phyloP scores from a whole-genome alignment of 2,797 vertebrate genomes.

The Acridotheres tristis region DNA sequence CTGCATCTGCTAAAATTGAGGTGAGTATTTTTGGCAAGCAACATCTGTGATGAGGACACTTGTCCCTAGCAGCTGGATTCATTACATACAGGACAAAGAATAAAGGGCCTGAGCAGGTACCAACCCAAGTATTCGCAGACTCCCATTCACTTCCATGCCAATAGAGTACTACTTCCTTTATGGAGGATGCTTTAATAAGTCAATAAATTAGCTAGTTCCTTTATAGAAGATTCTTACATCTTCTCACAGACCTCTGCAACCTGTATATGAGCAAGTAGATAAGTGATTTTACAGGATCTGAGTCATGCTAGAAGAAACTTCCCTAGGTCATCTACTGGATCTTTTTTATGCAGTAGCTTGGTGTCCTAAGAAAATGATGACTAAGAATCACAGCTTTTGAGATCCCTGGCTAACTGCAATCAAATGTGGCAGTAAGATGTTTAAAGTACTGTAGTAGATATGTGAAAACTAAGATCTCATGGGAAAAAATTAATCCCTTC shows the following conservation, averaged over 20 bases:
- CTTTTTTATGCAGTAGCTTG: neutral
- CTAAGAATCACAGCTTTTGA: neutral
- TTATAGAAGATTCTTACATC: neutral
- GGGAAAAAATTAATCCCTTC: neutral
- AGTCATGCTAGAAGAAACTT: neutral
- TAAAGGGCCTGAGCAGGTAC: neutral
- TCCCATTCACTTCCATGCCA: neutral
- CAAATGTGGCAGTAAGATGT: neutral
- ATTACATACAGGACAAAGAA: neutral
- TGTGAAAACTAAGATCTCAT: neutral
- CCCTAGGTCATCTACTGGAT: neutral
- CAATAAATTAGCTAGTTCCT: neutral
- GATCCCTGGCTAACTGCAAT: neutral
- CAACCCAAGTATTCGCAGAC: neutral
- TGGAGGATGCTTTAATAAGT: neutral
- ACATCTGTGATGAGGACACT: neutral
- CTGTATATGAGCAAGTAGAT: neutral
- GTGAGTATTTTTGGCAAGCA: neutral
- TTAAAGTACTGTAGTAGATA: neutral
- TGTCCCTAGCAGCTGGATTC: neutral
- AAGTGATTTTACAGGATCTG: neutral
- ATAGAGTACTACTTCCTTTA: neutral
- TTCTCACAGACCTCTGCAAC: neutral
- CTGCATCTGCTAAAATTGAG: neutral
- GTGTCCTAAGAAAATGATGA: accelerated